Evolutionary conservation across 2,888 invertebrate genomes (phyloP).

Genomic region (Caradrina clavipalpis): DNA sequence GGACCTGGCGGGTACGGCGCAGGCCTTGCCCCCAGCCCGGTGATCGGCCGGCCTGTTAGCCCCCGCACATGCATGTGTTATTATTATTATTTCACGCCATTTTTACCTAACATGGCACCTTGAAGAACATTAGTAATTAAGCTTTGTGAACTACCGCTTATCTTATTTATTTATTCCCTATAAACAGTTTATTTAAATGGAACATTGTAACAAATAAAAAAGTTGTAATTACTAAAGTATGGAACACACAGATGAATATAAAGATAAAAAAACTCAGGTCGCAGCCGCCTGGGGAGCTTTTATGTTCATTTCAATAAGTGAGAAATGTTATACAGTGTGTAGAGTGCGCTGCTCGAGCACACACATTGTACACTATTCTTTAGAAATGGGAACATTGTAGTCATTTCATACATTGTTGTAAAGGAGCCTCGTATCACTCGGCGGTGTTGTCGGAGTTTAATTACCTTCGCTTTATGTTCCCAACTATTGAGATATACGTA

Average conservation of each 20-base stretch:
- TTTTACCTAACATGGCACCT: too few relatives aligned
- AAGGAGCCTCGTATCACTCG: background rate
- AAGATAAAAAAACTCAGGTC: conserved; percentile 12
- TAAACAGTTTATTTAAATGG: background rate
- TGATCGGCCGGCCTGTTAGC: too few relatives aligned
- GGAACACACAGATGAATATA: too few relatives aligned
- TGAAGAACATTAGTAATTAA: too few relatives aligned
- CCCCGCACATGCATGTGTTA: too few relatives aligned
- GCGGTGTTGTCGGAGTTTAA: background rate
- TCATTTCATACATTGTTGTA: background rate
- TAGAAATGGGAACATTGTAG: background rate
- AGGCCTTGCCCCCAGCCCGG: too few relatives aligned
- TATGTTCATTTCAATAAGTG: conserved; percentile 29
- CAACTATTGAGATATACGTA: background rate
- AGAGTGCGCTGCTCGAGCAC: background rate
- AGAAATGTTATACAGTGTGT: conserved; percentile 2
- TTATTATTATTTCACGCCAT: too few relatives aligned
- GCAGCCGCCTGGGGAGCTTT: background rate
- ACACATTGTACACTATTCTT: conserved; percentile 7
- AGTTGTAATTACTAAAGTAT: conserved; percentile 1
- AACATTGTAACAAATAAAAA: too few relatives aligned
- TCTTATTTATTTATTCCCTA: too few relatives aligned
- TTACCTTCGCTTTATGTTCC: conserved; percentile 2
- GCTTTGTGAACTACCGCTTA: too few relatives aligned
- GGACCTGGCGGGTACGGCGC: too few relatives aligned